Evolutionary conservation across 2,113 vertebrate species (phyloP).

Genomic region (Peromyscus leucopus): DNA sequence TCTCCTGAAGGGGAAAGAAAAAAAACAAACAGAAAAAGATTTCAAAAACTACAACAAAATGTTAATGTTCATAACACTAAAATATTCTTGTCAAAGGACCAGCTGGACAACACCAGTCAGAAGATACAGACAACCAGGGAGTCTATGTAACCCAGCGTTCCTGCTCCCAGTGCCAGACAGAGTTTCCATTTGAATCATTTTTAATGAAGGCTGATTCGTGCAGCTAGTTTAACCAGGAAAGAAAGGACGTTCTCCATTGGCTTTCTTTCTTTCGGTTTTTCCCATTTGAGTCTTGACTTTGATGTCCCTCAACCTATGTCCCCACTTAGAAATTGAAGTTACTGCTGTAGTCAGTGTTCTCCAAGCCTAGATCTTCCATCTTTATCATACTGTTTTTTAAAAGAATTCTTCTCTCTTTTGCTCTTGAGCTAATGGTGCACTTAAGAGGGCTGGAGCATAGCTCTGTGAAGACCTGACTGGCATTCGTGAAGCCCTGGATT

Average conservation of each 20-base stretch:
- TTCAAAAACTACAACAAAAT: background rate
- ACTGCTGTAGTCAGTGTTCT: background rate
- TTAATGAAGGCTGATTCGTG: background rate
- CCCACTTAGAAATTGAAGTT: background rate
- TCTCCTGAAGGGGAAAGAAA: constrained; percentile 89
- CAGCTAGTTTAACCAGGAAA: background rate
- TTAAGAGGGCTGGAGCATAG: background rate
- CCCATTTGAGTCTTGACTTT: background rate
- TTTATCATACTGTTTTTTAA: background rate
- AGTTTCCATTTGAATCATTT: background rate
- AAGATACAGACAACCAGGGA: background rate
- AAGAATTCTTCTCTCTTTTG: background rate
- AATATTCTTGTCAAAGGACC: background rate
- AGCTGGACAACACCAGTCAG: fast-evolving
- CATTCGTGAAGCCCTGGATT: background rate
- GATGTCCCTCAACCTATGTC: background rate
- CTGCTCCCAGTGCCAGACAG: background rate
- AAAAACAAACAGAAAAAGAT: background rate
- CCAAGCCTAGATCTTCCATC: background rate
- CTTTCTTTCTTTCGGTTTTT: background rate
- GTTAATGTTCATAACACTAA: background rate
- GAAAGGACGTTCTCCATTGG: background rate
- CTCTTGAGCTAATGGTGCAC: background rate
- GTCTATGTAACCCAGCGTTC: fast-evolving
- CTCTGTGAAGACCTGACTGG: background rate